Conservation (phyloP, 2,797 vertebrate genomes). For the Lagocephalus sceleratus region DNA sequence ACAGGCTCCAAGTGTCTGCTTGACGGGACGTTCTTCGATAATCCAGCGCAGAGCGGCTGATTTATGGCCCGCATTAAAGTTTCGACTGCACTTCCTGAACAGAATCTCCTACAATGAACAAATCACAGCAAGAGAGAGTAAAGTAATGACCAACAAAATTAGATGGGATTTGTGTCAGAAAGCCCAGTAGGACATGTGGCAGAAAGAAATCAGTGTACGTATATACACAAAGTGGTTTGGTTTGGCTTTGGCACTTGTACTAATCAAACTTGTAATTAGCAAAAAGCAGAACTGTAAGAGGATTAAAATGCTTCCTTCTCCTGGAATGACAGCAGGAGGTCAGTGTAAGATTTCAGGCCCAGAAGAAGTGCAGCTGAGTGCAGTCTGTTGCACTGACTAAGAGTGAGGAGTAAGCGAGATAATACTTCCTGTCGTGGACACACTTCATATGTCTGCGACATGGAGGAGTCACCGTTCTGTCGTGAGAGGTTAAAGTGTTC, state of each 20-base stretch:
- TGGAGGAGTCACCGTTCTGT: slow-evolving; percentile 21
- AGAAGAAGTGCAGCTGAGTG: slow-evolving; percentile 35
- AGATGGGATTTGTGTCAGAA: slow-evolving; percentile 8
- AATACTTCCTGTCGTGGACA: slow-evolving; percentile 39
- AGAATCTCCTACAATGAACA: slow-evolving; percentile 43
- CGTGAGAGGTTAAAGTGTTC: slow-evolving; percentile 25
- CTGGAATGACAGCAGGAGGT: slow-evolving; percentile 24
- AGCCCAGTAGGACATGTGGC: slow-evolving; percentile 17
- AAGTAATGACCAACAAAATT: slow-evolving; percentile 24
- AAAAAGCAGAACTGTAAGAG: neutral
- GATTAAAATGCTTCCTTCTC: slow-evolving; percentile 4
- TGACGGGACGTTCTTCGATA: slow-evolving; percentile 65
- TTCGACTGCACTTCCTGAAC: slow-evolving; percentile 66
- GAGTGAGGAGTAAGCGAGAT: slow-evolving; percentile 31
- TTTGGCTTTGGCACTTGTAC: neutral
- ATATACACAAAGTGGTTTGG: neutral
- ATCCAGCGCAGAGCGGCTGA: slow-evolving; percentile 69
- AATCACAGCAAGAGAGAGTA: slow-evolving; percentile 17
- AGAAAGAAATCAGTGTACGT: neutral
- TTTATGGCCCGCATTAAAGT: slow-evolving; percentile 70
- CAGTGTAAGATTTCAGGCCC: slow-evolving; percentile 31
- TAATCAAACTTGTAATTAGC: slow-evolving; percentile 1
- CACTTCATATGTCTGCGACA: slow-evolving; percentile 28
- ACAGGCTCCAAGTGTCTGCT: slow-evolving; percentile 56
- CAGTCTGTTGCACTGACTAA: slow-evolving; percentile 24